phyloP scores from a whole-genome alignment of 2,113 vertebrate species.

The Amazona vittata region DNA sequence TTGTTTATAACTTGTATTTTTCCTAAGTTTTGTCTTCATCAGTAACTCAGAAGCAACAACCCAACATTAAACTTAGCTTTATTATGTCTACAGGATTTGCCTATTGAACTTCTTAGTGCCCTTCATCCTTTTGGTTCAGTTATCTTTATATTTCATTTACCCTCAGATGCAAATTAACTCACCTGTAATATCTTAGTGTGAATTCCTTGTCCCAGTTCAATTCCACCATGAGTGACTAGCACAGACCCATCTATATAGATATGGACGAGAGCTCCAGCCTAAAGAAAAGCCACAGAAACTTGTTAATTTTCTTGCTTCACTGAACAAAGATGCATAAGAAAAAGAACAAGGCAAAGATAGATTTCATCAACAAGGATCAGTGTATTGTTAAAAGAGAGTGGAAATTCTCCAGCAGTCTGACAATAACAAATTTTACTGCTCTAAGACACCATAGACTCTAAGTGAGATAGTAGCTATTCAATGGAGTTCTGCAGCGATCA shows the following conservation, averaged over 20 bases:
- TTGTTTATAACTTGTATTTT: neutral
- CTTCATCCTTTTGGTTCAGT: neutral
- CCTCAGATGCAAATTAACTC: neutral
- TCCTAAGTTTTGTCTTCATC: neutral
- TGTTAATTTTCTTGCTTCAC: neutral
- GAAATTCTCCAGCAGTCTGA: neutral
- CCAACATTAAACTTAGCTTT: neutral
- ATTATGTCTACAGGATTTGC: neutral
- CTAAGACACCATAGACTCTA: neutral
- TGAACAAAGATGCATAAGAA: neutral
- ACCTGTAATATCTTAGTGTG: constrained; percentile 88
- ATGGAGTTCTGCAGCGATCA: neutral
- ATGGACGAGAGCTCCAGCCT: constrained; percentile 85
- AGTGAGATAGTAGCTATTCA: neutral
- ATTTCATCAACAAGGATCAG: neutral
- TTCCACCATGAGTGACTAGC: constrained; percentile 81
- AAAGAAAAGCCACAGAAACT: neutral
- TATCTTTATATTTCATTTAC: neutral
- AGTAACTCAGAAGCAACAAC: neutral
- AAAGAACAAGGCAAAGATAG: neutral
- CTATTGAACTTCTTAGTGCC: neutral
- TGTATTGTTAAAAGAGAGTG: neutral
- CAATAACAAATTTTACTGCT: neutral
- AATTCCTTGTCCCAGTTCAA: constrained; percentile 86
- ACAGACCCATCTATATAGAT: constrained; percentile 87